Conservation (phyloP, 2,888 invertebrate species). For the Lochmaea crataegi region DNA sequence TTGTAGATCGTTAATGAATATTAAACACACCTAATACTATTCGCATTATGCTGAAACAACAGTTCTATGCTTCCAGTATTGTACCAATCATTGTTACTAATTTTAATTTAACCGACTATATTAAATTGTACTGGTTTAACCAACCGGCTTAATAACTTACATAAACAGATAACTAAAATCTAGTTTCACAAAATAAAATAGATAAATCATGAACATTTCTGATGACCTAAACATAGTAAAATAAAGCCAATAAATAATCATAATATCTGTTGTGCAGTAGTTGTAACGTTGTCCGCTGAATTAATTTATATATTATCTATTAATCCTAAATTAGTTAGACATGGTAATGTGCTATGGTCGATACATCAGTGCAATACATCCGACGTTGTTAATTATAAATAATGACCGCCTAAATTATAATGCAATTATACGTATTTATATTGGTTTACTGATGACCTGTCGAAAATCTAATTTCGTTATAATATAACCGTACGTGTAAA, state of each 20-base stretch:
- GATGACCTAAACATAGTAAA: constrained; percentile 13
- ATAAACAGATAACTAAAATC: too few relatives aligned
- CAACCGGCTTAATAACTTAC: too few relatives aligned
- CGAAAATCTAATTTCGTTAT: background rate
- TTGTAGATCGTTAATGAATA: too few relatives aligned
- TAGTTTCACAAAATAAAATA: background rate
- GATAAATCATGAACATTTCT: background rate
- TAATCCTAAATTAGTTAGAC: constrained; percentile 40
- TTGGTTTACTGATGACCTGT: constrained; percentile 20
- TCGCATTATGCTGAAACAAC: too few relatives aligned
- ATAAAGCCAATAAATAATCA: constrained; percentile 33
- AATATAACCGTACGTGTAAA: background rate
- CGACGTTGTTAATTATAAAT: constrained; percentile 43
- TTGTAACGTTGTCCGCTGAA: constrained; percentile 28
- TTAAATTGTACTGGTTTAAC: too few relatives aligned
- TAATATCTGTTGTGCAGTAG: constrained; percentile 35
- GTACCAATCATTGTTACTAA: too few relatives aligned
- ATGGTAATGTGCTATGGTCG: constrained; percentile 37
- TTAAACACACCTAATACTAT: too few relatives aligned
- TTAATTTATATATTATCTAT: constrained; percentile 43
- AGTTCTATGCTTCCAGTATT: too few relatives aligned
- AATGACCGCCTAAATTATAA: constrained; percentile 37
- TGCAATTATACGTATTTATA: constrained; percentile 34
- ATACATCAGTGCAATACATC: constrained; percentile 36
- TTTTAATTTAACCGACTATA: too few relatives aligned